Evolutionary conservation across 2,113 vertebrate species (phyloP).

Genomic region (Paratilapia polleni): DNA sequence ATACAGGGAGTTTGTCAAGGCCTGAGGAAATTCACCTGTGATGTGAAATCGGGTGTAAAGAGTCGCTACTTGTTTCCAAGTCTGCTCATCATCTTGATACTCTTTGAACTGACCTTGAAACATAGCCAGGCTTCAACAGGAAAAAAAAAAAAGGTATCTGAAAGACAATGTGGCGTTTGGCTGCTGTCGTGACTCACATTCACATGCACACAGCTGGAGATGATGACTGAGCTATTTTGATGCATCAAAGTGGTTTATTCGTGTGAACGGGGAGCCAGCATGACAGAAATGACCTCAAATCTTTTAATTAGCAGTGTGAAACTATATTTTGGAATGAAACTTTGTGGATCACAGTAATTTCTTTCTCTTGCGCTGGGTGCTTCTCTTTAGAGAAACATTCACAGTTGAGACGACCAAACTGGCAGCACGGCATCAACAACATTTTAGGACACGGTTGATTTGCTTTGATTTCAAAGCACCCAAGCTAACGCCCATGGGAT

Average conservation of each 20-base stretch:
- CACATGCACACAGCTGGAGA: not conserved
- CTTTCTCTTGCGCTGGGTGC: not conserved
- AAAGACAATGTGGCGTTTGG: not conserved
- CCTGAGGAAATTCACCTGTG: slow-evolving; percentile 48
- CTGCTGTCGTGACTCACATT: not conserved
- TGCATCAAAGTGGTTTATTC: not conserved
- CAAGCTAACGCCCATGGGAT: slow-evolving; percentile 60
- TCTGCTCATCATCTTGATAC: slow-evolving; percentile 23
- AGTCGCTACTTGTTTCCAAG: slow-evolving; percentile 18
- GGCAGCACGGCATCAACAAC: slow-evolving; percentile 28
- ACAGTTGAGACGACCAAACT: slow-evolving; percentile 1
- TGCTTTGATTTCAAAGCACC: slow-evolving; percentile 62
- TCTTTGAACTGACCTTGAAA: slow-evolving; percentile 48
- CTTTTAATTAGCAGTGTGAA: not conserved
- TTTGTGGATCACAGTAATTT: not conserved
- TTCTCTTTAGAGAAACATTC: not conserved
- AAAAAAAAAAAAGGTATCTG: not conserved
- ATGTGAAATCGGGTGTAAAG: slow-evolving; percentile 31
- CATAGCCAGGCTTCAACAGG: not conserved
- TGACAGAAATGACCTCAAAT: not conserved
- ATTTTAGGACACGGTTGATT: slow-evolving; percentile 64
- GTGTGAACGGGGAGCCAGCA: not conserved
- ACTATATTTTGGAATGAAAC: not conserved
- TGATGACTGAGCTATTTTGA: slow-evolving; percentile 17
- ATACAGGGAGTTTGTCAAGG: slow-evolving; percentile 19